Base-by-base conservation (phyloP, 2,888 invertebrate genomes). In the Andrena praecox region DNA sequence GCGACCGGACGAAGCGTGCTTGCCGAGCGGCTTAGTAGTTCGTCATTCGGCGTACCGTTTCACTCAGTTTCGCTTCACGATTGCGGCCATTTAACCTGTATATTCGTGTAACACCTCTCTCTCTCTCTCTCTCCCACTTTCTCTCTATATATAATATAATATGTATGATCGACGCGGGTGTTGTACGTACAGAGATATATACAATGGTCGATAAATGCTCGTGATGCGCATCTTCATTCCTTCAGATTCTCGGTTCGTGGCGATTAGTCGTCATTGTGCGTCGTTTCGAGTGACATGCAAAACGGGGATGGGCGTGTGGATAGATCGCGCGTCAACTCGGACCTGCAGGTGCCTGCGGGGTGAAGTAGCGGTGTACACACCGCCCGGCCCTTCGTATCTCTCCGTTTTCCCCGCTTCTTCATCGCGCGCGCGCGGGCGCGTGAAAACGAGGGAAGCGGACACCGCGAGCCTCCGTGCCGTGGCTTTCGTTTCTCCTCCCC, bases 251-350 rank as follows among this genome's bases (percentile, higher is more conserved):
- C 79, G 60, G 64, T 59, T 66, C 56, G 64, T 52, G 52, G 76
- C 72, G 33, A 72, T 63, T 64, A 68, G 27, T 80, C 68, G 72
- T 78, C 76, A 60, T 80, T 76, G 82, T 72, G 80, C 76, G 82
- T 82, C 80, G 72, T 80, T 75, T 62, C 76, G 72, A 76, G 73
- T 67, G 76, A 59, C 72, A 66, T 35, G 71, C 79, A 12, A n/a
- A 70, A 42, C 16, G 42, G 29, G 60, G 10, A 50, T 70, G 20
- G 48, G 59, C 42, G 24, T 27, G 33, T 50, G 31, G 60, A 66
- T 74, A 48, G 33, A 24, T 78, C 62, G 63, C 54, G 63, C 72
- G 50, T 27, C 42, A 52, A 69, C 48, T 64, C 80, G 10, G 63
- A n/a, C 62, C 29, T 27, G 48, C 12, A 20, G 48, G 48, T 42